Conservation (phyloP, 2,113 vertebrate species). For the Ophthalmolycus amberensis region DNA sequence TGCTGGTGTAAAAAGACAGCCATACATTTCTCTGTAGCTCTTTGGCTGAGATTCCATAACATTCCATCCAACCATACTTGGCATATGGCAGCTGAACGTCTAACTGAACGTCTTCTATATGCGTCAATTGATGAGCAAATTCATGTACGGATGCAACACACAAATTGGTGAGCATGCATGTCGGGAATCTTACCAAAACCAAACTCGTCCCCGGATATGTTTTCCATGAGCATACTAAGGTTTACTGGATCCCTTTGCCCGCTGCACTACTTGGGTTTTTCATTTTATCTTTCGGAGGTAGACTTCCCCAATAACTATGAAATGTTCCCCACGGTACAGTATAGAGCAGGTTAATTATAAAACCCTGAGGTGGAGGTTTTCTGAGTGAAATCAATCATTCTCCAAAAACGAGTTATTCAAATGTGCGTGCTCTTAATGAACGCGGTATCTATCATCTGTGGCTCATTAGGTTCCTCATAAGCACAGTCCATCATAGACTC, state of each 20-base stretch:
- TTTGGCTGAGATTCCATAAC: neutral
- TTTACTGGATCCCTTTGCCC: slow-evolving; percentile 18
- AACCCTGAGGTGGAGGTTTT: slow-evolving; percentile 60
- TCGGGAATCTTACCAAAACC: neutral
- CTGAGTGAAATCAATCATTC: slow-evolving; percentile 63
- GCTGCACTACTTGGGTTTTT: neutral
- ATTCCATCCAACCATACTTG: neutral
- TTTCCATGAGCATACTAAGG: too few relatives aligned
- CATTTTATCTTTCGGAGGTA: slow-evolving; percentile 10
- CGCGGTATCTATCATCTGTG: slow-evolving; percentile 76
- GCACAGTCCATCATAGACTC: slow-evolving; percentile 70
- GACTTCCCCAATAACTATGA: slow-evolving; percentile 31
- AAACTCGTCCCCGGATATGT: too few relatives aligned
- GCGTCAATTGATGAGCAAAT: slow-evolving; percentile 4
- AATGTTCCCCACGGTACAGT: slow-evolving; percentile 57
- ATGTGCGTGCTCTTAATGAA: slow-evolving; percentile 72
- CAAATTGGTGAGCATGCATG: neutral
- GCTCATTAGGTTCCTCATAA: slow-evolving; percentile 74
- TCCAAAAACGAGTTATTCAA: slow-evolving; percentile 61
- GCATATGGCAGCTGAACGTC: slow-evolving; percentile 19
- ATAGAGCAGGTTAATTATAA: slow-evolving; percentile 50
- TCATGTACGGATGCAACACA: slow-evolving; percentile 18
- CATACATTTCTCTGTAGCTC: neutral
- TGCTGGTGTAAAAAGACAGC: neutral
- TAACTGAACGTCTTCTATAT: slow-evolving; percentile 23